Conservation (phyloP, 2,797 vertebrate species). For the Ciconia nigra region DNA sequence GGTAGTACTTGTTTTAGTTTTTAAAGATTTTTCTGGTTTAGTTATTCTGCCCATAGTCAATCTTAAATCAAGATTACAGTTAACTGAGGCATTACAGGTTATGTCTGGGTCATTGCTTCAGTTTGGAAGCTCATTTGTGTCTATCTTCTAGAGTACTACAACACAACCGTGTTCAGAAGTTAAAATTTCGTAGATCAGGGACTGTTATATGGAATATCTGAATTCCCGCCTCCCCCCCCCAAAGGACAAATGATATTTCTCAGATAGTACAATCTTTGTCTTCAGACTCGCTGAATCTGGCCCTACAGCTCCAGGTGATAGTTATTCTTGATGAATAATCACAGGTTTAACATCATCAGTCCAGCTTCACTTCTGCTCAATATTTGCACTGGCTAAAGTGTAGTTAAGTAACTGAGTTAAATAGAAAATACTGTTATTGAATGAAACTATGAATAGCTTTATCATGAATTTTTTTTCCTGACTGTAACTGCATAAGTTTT, state of each 20-base stretch:
- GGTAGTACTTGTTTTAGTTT: background rate
- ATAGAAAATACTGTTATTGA: background rate
- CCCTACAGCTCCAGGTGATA: background rate
- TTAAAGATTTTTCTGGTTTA: background rate
- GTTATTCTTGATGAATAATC: background rate
- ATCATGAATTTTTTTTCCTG: background rate
- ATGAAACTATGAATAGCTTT: background rate
- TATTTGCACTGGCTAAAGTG: background rate
- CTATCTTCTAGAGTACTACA: background rate
- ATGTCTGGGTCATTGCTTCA: background rate
- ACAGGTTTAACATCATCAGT: background rate
- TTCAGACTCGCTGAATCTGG: background rate
- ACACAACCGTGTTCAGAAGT: background rate
- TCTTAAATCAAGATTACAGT: background rate
- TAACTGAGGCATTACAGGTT: background rate
- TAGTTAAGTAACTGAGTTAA: background rate
- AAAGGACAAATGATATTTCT: background rate
- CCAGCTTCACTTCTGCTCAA: background rate
- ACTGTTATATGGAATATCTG: background rate
- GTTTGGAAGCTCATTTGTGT: background rate
- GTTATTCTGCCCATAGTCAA: background rate
- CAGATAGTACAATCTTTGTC: background rate
- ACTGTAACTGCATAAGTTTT: background rate
- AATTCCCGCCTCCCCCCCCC: background rate
- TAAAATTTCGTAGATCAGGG: background rate